Conservation (phyloP, 1,140 invertebrate genomes). For the Probaryconus sp. region DNA sequence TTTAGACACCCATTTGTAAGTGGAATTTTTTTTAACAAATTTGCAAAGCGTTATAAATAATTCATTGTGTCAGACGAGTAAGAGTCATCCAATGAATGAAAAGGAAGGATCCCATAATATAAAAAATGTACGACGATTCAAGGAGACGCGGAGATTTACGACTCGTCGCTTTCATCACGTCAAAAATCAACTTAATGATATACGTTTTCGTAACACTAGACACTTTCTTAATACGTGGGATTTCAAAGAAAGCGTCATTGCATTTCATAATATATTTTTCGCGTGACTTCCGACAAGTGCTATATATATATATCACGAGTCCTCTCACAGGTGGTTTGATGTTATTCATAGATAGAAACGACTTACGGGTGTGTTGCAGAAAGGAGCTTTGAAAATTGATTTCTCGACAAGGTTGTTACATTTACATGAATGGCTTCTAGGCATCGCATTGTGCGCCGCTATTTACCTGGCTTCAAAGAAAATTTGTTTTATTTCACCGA, state of each 20-base stretch:
- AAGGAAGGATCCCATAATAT: too few species aligned
- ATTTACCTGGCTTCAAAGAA: conserved; percentile 41
- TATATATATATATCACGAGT: conserved; percentile 52
- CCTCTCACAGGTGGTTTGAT: conserved; percentile 63
- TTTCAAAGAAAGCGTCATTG: conserved; percentile 38
- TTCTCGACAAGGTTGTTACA: conserved; percentile 61
- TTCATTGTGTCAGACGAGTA: too few species aligned
- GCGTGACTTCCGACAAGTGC: conserved; percentile 54
- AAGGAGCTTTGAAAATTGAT: conserved; percentile 64
- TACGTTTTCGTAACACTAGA: background rate
- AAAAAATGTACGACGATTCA: too few species aligned
- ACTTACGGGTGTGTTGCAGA: conserved; percentile 56
- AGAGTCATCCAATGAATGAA: too few species aligned
- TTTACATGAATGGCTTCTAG: conserved; percentile 60
- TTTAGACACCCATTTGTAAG: too few species aligned
- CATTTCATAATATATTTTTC: conserved; percentile 59
- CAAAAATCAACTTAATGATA: background rate
- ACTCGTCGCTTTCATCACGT: too few species aligned
- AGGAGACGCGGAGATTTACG: too few species aligned
- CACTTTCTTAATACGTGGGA: background rate
- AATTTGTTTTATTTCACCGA: conserved; percentile 31
- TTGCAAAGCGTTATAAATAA: too few species aligned
- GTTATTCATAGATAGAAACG: conserved; percentile 63
- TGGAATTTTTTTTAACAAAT: too few species aligned
- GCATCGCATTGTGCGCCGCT: conserved; percentile 30